These are phyloP conservation scores for Nesidiocoris tenuis DNA, from an alignment of 2,888 invertebrate genomes.

Conservation along the genomic window DNA sequence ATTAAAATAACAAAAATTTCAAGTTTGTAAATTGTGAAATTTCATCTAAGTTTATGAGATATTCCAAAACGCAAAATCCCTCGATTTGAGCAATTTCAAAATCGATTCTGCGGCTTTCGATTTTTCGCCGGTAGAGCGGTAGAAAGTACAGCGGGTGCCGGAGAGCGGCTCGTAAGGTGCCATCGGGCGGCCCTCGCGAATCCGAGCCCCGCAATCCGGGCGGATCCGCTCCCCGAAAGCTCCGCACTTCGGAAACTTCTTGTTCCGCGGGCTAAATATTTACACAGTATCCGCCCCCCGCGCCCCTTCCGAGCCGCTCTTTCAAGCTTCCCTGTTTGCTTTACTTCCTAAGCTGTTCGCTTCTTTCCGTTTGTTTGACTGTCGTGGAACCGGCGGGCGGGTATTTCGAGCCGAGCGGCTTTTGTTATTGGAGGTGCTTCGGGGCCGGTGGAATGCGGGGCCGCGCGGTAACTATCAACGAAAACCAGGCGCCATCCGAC, in stretches of 20 bases:
- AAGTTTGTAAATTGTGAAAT: too few relatives aligned
- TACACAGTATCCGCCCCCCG: neutral
- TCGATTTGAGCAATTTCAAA: too few relatives aligned
- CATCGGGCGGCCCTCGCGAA: too few relatives aligned
- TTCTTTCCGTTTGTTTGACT: neutral
- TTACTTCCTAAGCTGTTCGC: neutral
- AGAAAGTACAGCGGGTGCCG: too few relatives aligned
- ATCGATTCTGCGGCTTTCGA: too few relatives aligned
- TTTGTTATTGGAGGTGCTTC: neutral
- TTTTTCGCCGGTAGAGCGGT: too few relatives aligned
- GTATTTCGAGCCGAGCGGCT: neutral
- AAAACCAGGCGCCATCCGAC: neutral
- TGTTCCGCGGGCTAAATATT: neutral
- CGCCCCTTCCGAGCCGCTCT: too few relatives aligned
- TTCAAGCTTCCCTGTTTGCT: too few relatives aligned
- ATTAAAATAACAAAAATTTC: too few relatives aligned
- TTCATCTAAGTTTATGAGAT: too few relatives aligned
- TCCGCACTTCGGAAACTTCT: neutral
- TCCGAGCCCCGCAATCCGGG: neutral
- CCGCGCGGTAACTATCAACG: neutral
- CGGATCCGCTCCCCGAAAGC: neutral
- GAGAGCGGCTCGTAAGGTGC: too few relatives aligned
- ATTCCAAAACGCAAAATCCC: too few relatives aligned
- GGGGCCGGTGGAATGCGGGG: neutral
- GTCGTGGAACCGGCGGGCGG: neutral